Evolutionary conservation across 2,888 invertebrate genomes (phyloP), one percentile per base, ranked within the genome.

Genomic region (Antheraea assamensis): DNA sequence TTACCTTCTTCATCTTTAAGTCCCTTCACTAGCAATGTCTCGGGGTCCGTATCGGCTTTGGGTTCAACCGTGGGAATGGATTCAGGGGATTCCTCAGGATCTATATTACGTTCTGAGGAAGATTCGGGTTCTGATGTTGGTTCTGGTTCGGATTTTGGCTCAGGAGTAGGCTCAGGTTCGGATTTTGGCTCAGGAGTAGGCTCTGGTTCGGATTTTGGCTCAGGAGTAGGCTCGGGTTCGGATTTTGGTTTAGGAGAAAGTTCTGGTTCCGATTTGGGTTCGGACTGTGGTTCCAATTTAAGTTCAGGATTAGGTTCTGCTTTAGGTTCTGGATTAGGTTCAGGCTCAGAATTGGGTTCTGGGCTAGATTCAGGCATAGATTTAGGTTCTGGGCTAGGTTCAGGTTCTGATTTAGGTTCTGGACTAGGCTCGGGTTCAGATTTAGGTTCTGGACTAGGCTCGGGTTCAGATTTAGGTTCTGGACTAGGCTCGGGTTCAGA

Each of bases 1-100:
- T 94, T 93, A 94, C 94, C 94, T 94, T 90, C 86, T 80, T 94
- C 92, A 85, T 94, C 93, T 82, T 80, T 90, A 80, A 94, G 91
- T 89, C 94, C 94, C 86, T 93, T 94, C 85, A 94, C 94, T 88
- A 93, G 90, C 87, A 94, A 92, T 84, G 85, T 90, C 87, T 90
- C 92, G 1, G 95, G 94, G 78, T 95, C 92, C 55, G 86, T 81
- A 81, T 86, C 84, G 83, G 86, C 85, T 76, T 90, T 87, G 0
- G 92, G 87, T 77, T 90, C 85, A 0, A 94, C 86, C 77, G 83
- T 89, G 30, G 89, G 90, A 87, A 87, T 92, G 68, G 94, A 91
- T 83, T 95, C 93, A 49, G 79, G 68, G 30, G 73, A 47, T 17
- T 81, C 77, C 76, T 82, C 79, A 74, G 87, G 81, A 77, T 83